These are phyloP conservation scores for Prionace glauca DNA, from an alignment of 2,797 vertebrate species.

Conservation along the genomic window DNA sequence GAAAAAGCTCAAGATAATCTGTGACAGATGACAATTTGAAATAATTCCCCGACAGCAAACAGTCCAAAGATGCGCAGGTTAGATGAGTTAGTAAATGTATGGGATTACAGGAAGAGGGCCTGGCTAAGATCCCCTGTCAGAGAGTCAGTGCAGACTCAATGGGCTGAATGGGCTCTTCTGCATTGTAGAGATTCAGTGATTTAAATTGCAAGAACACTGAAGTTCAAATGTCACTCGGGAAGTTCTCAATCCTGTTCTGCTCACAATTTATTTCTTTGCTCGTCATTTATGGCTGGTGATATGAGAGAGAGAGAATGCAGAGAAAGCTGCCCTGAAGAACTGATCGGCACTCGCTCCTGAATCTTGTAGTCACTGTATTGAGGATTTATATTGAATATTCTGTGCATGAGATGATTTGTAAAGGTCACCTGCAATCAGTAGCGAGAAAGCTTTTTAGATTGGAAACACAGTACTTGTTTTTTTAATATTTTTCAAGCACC, in stretches of 20 bases:
- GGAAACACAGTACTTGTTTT: slow-evolving; percentile 3
- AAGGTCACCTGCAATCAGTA: slow-evolving; percentile 33
- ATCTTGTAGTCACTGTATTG: not conserved
- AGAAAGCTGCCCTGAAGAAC: not conserved
- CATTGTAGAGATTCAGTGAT: no score
- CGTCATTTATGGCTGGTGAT: not conserved
- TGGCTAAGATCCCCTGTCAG: no score
- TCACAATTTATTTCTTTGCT: not conserved
- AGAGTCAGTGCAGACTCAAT: no score
- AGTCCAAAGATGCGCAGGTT: no score
- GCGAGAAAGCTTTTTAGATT: not conserved
- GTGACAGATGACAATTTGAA: not conserved
- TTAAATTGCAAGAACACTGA: not conserved
- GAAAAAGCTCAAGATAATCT: not conserved
- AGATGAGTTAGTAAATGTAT: no score
- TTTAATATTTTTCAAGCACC: not conserved
- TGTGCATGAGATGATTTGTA: not conserved
- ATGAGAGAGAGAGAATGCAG: not conserved
- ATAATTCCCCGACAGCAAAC: not conserved
- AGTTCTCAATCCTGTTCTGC: not conserved
- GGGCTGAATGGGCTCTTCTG: no score
- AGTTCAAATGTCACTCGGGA: not conserved
- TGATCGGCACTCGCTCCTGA: not conserved
- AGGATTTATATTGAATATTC: slow-evolving; percentile 13
- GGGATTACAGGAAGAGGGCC: no score